Base-by-base conservation (phyloP, 2,113 vertebrate genomes). In the Cepphus grylle region DNA sequence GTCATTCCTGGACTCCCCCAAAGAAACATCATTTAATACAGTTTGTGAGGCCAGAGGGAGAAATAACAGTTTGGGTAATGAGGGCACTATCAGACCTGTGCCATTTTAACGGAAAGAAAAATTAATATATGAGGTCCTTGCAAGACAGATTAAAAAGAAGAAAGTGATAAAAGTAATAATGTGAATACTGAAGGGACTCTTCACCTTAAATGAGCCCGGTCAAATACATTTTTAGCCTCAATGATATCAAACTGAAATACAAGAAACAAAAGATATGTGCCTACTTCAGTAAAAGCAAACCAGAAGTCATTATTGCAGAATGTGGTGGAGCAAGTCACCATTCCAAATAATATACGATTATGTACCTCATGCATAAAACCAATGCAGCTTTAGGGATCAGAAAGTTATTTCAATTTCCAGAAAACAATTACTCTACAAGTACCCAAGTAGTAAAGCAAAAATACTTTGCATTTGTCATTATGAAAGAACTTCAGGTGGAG, bases 41-140 rank as follows among this genome's bases (percentile, higher is more conserved):
- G 61, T 94, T 95, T 94, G 91, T 96, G 78, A 94, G 86, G 81
- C 97, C 94, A 90, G 88, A 91, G 95, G 97, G 96, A 97, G 91
- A 94, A 94, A 95, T 95, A 97, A 94, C 77, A 87, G 50, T 94
- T 94, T 94, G 49, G 84, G 32, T 96, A 95, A 97, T 80, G 86
- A 94, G 29, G 20, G 7, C 15, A 73, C 36, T 82, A 93, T 97
- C 88, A 93, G 86, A 93, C 29, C n/a, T 66, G 29, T 82, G 53
- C 58, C 81, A 85, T 91, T 96, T 91, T 94, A 94, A 88, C 78
- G 78, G 78, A 91, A 94, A 92, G 87, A 93, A 86, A 95, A 95
- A 95, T 93, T 91, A 94, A 93, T 95, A 71, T 66, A 93, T 55
- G 74, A 73, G 67, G 71, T 77, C 29, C 29, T 87, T 80, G 15